Percentiles rank a stretch among this genome's conserved stretches.
phyloP scores from a whole-genome alignment of 2,113 vertebrate genomes.

The Axis porcinus region DNA sequence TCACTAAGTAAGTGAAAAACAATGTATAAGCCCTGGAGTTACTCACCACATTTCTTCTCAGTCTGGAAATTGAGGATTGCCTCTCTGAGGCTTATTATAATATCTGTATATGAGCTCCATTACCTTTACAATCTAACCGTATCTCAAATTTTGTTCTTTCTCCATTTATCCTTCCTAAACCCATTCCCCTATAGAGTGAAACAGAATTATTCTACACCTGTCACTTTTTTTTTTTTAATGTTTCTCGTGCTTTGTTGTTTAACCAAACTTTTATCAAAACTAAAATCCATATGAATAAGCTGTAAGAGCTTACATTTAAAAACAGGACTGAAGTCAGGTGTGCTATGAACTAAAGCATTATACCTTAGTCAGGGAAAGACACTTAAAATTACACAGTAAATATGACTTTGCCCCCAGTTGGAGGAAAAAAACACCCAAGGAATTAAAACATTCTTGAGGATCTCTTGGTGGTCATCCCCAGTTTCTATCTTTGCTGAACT shows the following conservation, averaged over 20 bases:
- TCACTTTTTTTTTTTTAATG: not conserved
- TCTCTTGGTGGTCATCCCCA: not conserved
- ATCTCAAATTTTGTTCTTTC: not conserved
- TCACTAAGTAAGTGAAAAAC: not conserved
- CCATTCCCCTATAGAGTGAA: not conserved
- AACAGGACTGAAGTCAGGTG: not conserved
- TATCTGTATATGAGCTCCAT: not conserved
- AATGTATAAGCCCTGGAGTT: not conserved
- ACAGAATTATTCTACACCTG: not conserved
- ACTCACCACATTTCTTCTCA: not conserved
- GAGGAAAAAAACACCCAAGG: not conserved
- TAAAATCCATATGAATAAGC: slow-evolving; percentile 12
- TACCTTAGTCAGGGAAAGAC: not conserved
- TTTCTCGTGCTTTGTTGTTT: not conserved
- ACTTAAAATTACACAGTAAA: not conserved
- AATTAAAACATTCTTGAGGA: not conserved
- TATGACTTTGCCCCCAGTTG: not conserved
- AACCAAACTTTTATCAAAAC: slow-evolving; percentile 24
- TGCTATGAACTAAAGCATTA: not conserved
- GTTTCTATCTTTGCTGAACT: not conserved
- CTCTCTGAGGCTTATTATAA: not conserved
- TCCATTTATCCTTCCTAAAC: not conserved
- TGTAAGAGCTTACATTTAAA: not conserved
- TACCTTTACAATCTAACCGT: not conserved
- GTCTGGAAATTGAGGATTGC: not conserved